Evolutionary conservation across 1,140 invertebrate species (phyloP), one percentile per base, ranked within the genome.

Genomic region (Alviniconcha marisindica): DNA sequence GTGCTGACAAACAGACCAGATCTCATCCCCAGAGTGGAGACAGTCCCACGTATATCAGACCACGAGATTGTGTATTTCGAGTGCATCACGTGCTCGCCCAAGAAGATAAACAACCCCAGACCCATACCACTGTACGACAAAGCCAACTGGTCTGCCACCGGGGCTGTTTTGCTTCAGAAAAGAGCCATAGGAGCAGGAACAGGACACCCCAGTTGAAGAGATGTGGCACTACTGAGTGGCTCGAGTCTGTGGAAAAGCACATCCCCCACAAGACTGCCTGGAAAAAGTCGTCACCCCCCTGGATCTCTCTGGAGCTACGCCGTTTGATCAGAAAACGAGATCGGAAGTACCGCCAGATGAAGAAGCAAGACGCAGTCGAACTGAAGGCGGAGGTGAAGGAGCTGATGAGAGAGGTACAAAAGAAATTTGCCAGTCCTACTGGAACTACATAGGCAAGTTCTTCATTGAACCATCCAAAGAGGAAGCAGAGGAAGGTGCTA

Each of bases 81-180:
- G 40, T 38, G 21, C 28, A 7, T 28, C 54, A 15, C 54, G n/a
- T 56, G 21, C 21, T 21, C 31, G 4, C 69, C 18, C 18, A 73
- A 73, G 69, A 73, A 14, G 24, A 73, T 24, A 15, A 21, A 73
- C 24, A 73, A 69, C 21, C 69, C 69, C 18, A 73, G 69, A 31
- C 24, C 24, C 15, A 73, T 73, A 4, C 69, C 18, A 14, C 40
- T 73, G 33, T 73, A 73, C 24, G 33, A 73, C 33, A 73, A 73
- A 73, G 69, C 69, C 33, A 73, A 73, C 69, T 73, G 69, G 28
- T n/a, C n/a, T n/a, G n/a, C n/a, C n/a, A n/a, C n/a, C n/a, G n/a
- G n/a, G n/a, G n/a, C n/a, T n/a, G n/a, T n/a, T n/a, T n/a, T n/a
- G n/a, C n/a, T n/a, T n/a, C n/a, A n/a, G n/a, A n/a, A n/a, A n/a